Percentiles rank a stretch among this genome's conserved stretches.
Evolutionary conservation across 2,113 vertebrate species (phyloP).

Genomic region (Prietella phreatophila): DNA sequence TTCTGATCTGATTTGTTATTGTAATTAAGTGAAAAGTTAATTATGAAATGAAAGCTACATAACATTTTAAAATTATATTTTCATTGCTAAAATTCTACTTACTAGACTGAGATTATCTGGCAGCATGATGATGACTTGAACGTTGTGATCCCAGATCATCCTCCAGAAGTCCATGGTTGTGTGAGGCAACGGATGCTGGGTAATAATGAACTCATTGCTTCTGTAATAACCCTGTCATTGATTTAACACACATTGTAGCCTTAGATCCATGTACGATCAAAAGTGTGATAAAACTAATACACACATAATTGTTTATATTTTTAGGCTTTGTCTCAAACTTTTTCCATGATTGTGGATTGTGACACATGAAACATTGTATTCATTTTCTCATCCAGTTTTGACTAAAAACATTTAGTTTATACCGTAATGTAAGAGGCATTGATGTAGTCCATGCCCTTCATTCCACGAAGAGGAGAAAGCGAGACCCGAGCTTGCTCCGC

Average conservation of each 20-base stretch:
- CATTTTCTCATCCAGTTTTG: neutral
- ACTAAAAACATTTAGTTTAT: conserved; percentile 47
- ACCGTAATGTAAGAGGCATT: conserved; percentile 99
- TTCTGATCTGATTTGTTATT: neutral
- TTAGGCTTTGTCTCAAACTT: neutral
- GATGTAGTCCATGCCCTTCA: conserved; percentile 99
- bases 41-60: neutral
- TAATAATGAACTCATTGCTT: conserved; percentile 98
- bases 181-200: conserved; percentile 96
- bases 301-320: neutral
- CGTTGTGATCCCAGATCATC: conserved; percentile 99
- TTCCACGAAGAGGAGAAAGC: conserved; percentile 91
- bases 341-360: no score
- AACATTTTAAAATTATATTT: neutral
- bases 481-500: conserved; percentile 94
- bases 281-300: neutral
- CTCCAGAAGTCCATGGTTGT: conserved; percentile 98
- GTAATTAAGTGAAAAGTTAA: neutral
- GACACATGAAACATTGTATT: neutral
- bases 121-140: conserved; percentile 98
- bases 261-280: neutral
- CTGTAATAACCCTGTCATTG: conserved; percentile 89
- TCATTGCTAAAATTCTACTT: conserved; percentile 56
- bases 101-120: conserved; percentile 96
- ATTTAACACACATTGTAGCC: conserved; percentile 48